Evolutionary conservation across 2,797 vertebrate species (phyloP).

Genomic region (Hydrocynus forskahlii): DNA sequence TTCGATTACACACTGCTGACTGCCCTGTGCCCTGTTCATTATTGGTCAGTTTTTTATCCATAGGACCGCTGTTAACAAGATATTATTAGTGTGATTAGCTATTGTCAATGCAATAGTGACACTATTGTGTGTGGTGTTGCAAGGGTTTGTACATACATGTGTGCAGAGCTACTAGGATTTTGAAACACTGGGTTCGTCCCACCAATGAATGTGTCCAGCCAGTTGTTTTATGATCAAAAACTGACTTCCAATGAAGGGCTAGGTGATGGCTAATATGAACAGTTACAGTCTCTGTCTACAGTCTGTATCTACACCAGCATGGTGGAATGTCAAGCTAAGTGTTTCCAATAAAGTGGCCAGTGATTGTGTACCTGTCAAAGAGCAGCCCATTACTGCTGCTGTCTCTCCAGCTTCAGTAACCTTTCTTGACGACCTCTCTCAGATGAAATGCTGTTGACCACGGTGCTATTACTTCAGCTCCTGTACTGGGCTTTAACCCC

Average conservation of each 20-base stretch:
- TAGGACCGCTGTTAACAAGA: background rate
- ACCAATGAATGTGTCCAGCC: too few species aligned
- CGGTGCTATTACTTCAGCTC: background rate
- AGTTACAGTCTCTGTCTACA: background rate
- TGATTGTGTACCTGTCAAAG: background rate
- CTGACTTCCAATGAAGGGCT: background rate
- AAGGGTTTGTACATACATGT: background rate
- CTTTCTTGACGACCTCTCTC: background rate
- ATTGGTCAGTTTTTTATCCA: background rate
- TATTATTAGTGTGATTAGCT: background rate
- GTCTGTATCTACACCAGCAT: background rate
- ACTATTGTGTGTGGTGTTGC: background rate
- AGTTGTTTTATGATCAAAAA: background rate
- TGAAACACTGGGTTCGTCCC: too few species aligned
- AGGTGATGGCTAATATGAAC: background rate
- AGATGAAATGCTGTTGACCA: background rate
- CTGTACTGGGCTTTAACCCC: conserved; percentile 1
- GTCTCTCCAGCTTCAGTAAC: background rate
- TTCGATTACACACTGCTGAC: too few species aligned
- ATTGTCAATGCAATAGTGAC: background rate
- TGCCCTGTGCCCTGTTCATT: too few species aligned
- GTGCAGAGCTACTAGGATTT: background rate
- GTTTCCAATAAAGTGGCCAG: background rate
- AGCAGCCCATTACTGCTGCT: background rate
- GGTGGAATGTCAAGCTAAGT: background rate